Conservation (phyloP, 2,797 vertebrate species). For the Gambusia yucatana region DNA sequence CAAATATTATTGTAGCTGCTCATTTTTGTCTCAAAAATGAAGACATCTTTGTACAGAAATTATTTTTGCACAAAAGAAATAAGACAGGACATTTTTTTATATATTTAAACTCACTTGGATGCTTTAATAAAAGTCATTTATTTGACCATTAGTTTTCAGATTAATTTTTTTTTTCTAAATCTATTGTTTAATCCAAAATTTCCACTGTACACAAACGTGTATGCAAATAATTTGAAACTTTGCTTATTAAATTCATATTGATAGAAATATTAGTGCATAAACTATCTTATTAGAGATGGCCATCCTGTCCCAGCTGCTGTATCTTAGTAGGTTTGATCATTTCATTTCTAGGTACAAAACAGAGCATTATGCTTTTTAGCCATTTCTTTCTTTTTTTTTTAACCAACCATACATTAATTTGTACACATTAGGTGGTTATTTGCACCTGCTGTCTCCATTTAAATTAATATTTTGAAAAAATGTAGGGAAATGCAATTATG, state of each 20-base stretch:
- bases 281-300: too few relatives aligned
- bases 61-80: conserved; percentile 72
- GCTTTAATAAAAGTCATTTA: conserved; percentile 81
- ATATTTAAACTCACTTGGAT: conserved; percentile 76
- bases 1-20: conserved; percentile 30
- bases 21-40: conserved; percentile 19
- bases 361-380: too few relatives aligned
- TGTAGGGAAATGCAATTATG: too few relatives aligned
- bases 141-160: conserved; percentile 38
- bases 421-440: too few relatives aligned
- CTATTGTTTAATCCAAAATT: not conserved
- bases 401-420: too few relatives aligned
- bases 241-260: not conserved
- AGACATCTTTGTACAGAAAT: conserved; percentile 73
- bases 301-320: too few relatives aligned
- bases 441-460: not conserved
- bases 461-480: not conserved
- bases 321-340: too few relatives aligned
- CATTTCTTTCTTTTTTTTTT: too few relatives aligned
- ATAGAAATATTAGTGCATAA: too few relatives aligned
- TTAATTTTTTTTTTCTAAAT: not conserved
- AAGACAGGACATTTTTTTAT: conserved; percentile 43
- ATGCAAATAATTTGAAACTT: too few relatives aligned
- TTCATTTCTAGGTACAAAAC: too few relatives aligned
- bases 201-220: too few relatives aligned